Evolutionary conservation across 2,113 vertebrate species (phyloP).

Genomic region (Tylochromis polylepis): DNA sequence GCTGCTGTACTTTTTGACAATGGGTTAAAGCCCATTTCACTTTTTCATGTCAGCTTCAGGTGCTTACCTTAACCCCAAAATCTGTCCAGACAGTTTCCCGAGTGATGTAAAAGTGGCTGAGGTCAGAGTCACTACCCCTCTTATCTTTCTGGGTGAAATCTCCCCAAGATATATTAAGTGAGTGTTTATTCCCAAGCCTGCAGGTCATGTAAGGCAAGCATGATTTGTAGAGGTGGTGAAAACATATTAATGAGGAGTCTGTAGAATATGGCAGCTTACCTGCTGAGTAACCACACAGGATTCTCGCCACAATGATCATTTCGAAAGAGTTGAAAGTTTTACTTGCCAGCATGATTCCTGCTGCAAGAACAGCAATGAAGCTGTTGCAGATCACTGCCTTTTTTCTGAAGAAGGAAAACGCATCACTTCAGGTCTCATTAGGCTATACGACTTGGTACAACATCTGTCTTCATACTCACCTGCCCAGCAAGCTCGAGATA

Average conservation of each 20-base stretch:
- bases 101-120: slow-evolving; percentile 41
- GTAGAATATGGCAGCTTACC: slow-evolving; percentile 38
- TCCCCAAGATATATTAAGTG: slow-evolving; percentile 71
- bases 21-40: neutral
- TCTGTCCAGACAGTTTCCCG: slow-evolving; percentile 69
- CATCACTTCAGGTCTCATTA: neutral
- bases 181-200: slow-evolving; percentile 50
- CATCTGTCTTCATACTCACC: slow-evolving; percentile 36
- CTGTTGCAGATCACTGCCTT: slow-evolving; percentile 54
- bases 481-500: slow-evolving; percentile 57
- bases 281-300: slow-evolving; percentile 59
- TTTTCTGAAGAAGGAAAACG: slow-evolving; percentile 58
- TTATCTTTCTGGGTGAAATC: slow-evolving; percentile 62
- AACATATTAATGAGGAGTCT: neutral
- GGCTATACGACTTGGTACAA: neutral
- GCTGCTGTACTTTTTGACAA: neutral
- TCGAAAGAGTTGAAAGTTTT: slow-evolving; percentile 66
- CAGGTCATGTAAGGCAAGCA: neutral
- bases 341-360: slow-evolving; percentile 61
- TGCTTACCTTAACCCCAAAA: slow-evolving; percentile 67
- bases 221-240: neutral
- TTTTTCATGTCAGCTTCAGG: neutral
- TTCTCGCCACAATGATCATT: slow-evolving; percentile 69
- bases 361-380: slow-evolving; percentile 25
- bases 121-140: slow-evolving; percentile 65